Base-by-base conservation (phyloP, 2,113 vertebrate species). In the Hippocampus mohnikei region DNA sequence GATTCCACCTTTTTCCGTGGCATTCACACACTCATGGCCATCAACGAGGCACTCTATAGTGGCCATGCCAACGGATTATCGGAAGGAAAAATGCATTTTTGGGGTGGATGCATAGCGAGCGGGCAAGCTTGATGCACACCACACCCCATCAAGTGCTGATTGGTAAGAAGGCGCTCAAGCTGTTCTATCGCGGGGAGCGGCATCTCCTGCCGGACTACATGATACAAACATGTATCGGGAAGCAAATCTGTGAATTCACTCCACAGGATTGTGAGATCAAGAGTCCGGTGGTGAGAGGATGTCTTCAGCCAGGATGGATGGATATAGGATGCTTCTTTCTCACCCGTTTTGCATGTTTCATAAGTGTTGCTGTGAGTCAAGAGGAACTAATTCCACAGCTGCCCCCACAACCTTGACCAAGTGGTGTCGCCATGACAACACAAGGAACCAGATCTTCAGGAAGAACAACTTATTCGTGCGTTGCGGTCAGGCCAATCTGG, bases 381-480 rank as follows among this genome's bases (percentile, higher is more conserved):
- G 21, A 42, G 6, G 10, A 44, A 41, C 62, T 25, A 44, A 64
- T 15, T 64, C 62, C 62, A n/a, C 40, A 44, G 62, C 62, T 64
- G 62, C 40, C 62, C 62, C 62, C 62, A 64, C 62, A 42, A 64
- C 62, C 62, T 64, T 42, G 62, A 64, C 40, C 62, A 15, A 64
- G n/a, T 42, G 21, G 40, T 42, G 62, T 64, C 12, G 13, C 40
- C n/a, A 64, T 64, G 62, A 64, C 62, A 44, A 64, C 62, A 15
- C 21, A 44, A 42, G 40, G 62, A 44, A 23, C 62, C 11, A 23
- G 23, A 12, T 64, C 62, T 64, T 23, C 37, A 44, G 12, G 20
- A 64, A 25, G 21, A 64, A 42, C 15, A 64, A 12, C 2, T 37
- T 41, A 21, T 40, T 62, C 11, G 37, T 11, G 60, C 11, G 23